Evolutionary conservation across 2,113 vertebrate species (phyloP).

Genomic region (Prolemur simus): DNA sequence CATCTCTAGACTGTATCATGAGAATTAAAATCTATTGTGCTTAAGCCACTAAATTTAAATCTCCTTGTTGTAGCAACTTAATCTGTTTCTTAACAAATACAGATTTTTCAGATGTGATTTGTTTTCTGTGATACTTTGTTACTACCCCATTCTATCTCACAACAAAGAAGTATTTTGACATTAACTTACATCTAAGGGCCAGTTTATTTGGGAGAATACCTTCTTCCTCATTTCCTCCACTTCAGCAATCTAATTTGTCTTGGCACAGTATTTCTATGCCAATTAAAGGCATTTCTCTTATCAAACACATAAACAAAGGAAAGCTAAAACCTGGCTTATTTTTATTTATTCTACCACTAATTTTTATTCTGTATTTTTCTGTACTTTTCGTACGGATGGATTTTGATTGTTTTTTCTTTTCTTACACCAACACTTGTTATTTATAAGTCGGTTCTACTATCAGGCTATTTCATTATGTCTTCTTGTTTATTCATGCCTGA

Average conservation of each 20-base stretch:
- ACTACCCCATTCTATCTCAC: not conserved
- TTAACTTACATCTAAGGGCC: not conserved
- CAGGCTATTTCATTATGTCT: not conserved
- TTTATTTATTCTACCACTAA: not conserved
- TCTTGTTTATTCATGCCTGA: not conserved
- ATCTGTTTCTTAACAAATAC: not conserved
- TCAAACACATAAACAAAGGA: not conserved
- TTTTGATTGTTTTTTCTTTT: not conserved
- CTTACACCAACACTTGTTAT: not conserved
- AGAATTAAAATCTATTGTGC: not conserved
- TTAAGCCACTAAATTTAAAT: not conserved
- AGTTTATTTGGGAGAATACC: not conserved
- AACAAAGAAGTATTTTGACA: constrained; percentile 2
- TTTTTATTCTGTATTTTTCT: not conserved
- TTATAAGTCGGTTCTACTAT: not conserved
- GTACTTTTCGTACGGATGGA: not conserved
- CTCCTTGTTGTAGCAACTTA: not conserved
- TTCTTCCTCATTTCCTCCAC: not conserved
- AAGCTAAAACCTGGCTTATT: not conserved
- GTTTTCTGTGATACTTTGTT: not conserved
- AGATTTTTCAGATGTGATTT: not conserved
- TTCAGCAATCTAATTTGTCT: not conserved
- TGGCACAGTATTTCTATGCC: not conserved
- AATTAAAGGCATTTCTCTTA: not conserved
- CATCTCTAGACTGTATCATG: not conserved